phyloP scores from a whole-genome alignment of 1,140 invertebrate genomes.

The Drosophila kikkawai region DNA sequence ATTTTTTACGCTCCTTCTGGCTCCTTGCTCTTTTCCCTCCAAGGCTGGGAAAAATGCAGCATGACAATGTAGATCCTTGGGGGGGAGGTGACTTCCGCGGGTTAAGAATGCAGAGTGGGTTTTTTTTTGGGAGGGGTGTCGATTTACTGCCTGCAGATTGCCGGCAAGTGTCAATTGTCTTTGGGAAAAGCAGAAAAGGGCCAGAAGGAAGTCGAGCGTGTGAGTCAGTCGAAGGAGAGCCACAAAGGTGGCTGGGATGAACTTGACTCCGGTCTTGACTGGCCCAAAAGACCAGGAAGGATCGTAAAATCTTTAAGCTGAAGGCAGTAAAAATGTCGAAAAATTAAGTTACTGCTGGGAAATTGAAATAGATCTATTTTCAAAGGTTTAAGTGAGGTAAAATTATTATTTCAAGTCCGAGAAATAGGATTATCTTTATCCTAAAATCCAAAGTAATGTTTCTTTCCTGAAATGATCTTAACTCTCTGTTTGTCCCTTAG shows the following conservation, averaged over 20 bases:
- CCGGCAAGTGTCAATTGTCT: conserved; percentile 81
- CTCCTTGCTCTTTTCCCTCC: conserved; percentile 65
- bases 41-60: conserved; percentile 66
- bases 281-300: conserved; percentile 8
- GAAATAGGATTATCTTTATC: rapidly evolving
- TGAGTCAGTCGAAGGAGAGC: conserved; percentile 21
- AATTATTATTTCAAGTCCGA: background rate
- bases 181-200: conserved; percentile 39
- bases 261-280: conserved; percentile 53
- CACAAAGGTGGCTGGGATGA: conserved; percentile 33
- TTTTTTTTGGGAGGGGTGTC: conserved; percentile 5
- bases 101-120: conserved; percentile 7
- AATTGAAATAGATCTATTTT: background rate
- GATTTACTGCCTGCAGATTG: conserved; percentile 69
- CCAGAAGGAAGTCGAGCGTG: conserved; percentile 18
- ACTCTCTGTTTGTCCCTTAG: background rate
- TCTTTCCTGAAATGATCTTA: background rate
- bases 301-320: background rate
- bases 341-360: background rate
- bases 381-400: rapidly evolving
- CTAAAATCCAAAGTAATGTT: background rate
- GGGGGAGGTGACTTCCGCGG: background rate
- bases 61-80: conserved; percentile 48
- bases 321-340: background rate
- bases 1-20: conserved; percentile 65